Evolutionary conservation across 2,113 vertebrate species (phyloP), one percentile per base, ranked within the genome.

Genomic region (Hyperoodon ampullatus): DNA sequence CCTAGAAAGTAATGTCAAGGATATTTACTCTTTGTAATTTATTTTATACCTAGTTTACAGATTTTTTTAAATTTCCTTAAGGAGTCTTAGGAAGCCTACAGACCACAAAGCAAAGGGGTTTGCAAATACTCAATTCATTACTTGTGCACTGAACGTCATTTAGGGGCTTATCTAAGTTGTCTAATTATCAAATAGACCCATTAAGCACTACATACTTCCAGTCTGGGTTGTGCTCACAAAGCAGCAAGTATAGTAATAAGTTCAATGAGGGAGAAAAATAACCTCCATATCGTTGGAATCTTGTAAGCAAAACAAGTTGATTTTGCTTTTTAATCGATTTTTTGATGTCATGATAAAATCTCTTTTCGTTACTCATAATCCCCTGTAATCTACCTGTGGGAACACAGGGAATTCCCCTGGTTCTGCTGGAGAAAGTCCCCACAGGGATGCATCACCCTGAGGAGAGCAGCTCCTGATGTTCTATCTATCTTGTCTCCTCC

Each of bases 31-130:
- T 91, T 63, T 55, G 1, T 74, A 71, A 42, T 70, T 92, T 94
- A 94, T 84, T 87, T 92, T 84, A 55, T 88, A 35, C 44, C 55
- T 88, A 82, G 26, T 82, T 96, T 88, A 44, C 61, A 88, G 13
- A 77, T 63, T 84, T 84, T 15, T 3, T 14, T 21, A 35, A 85
- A 77, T 24, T 24, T 83, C 50, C 50, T 83, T 88, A 70, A 23
- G 60, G 61, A 88, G 75, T 26, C 14, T 14, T 26, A 60, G 14
- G 33, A 39, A 50, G 13, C 26, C 50, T 58, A 58, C 55, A 58
- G 82, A 87, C 39, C 58, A 68, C 50, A 94, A 72, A 81, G 47
- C 16, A 81, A 90, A 63, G 14, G 16, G 24, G 28, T 39, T 65
- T 90, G 44, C 35, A 78, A 81, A 92, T 87, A 71, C 23, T 71